These are phyloP conservation scores for Paelopatides confundens DNA, from an alignment of 53 echinoderm and acorn worm species.

Conservation along the genomic window DNA sequence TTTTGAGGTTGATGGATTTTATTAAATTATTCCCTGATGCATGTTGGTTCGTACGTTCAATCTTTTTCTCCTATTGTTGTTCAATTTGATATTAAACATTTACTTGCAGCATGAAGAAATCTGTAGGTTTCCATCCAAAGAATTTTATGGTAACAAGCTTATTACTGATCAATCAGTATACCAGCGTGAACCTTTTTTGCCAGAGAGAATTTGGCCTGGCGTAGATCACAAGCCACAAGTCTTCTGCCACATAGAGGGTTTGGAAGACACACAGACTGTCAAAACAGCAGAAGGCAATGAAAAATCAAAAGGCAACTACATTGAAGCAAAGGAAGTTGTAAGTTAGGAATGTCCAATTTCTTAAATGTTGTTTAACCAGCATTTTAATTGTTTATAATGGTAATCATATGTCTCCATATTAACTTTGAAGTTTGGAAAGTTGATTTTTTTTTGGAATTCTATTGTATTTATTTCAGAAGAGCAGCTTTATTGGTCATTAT, in stretches of 20 bases:
- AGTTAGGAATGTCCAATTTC: background rate
- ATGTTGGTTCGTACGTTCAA: too few species aligned
- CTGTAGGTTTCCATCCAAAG: constrained; percentile 67
- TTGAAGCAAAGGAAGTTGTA: constrained; percentile 86
- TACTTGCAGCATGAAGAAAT: constrained; percentile 60
- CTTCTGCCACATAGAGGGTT: constrained; percentile 90
- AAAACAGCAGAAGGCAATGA: constrained; percentile 87
- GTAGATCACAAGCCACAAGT: constrained; percentile 48
- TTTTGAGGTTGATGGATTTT: too few species aligned
- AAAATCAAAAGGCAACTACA: constrained; percentile 73
- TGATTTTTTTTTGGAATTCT: too few species aligned
- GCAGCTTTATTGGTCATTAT: too few species aligned
- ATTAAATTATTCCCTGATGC: too few species aligned
- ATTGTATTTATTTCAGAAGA: too few species aligned
- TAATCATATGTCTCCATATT: background rate
- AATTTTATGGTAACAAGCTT: constrained; percentile 59
- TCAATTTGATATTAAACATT: too few species aligned
- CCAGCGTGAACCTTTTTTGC: background rate
- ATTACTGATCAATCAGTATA: constrained; percentile 50
- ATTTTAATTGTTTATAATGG: background rate
- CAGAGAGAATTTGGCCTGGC: constrained; percentile 75
- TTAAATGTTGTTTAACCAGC: too few species aligned
- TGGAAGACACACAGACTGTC: constrained; percentile 82
- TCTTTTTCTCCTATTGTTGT: too few species aligned
- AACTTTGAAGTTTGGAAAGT: background rate